Conservation (phyloP, 2,113 vertebrate species). For the Dicaeum eximium region DNA sequence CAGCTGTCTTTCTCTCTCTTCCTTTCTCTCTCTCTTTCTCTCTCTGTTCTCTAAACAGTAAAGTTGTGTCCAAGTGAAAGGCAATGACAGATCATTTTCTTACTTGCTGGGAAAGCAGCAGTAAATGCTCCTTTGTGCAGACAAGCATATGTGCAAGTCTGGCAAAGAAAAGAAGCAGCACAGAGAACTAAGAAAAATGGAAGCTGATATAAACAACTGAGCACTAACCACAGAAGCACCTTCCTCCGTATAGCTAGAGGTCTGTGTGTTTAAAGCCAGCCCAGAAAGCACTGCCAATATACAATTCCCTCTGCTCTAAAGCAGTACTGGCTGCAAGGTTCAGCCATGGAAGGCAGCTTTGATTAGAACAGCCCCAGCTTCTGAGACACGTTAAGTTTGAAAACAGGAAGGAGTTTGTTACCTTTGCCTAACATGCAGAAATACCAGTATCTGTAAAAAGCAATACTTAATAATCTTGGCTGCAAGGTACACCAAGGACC, state of each 20-base stretch:
- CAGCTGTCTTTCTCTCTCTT: not conserved
- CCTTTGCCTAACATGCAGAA: not conserved
- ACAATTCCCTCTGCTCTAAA: not conserved
- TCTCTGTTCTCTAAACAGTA: not conserved
- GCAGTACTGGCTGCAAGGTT: not conserved
- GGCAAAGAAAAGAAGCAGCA: not conserved
- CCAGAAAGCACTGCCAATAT: not conserved
- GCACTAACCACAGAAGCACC: not conserved
- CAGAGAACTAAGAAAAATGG: not conserved
- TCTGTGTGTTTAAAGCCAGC: not conserved
- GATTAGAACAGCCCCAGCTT: not conserved
- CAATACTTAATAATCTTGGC: not conserved
- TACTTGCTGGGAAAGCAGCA: not conserved
- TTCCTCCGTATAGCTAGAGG: not conserved
- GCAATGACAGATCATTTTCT: not conserved
- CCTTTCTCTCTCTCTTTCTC: too few species aligned
- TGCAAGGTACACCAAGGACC: not conserved
- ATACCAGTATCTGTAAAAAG: not conserved
- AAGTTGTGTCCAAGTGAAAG: not conserved
- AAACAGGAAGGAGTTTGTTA: not conserved
- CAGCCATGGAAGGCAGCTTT: not conserved
- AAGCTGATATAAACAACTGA: not conserved
- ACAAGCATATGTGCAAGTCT: not conserved
- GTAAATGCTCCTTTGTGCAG: slow-evolving; percentile 31
- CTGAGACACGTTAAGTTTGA: not conserved